Evolutionary conservation across 2,797 vertebrate species (phyloP).

Genomic region (Rhinichthys osculus): DNA sequence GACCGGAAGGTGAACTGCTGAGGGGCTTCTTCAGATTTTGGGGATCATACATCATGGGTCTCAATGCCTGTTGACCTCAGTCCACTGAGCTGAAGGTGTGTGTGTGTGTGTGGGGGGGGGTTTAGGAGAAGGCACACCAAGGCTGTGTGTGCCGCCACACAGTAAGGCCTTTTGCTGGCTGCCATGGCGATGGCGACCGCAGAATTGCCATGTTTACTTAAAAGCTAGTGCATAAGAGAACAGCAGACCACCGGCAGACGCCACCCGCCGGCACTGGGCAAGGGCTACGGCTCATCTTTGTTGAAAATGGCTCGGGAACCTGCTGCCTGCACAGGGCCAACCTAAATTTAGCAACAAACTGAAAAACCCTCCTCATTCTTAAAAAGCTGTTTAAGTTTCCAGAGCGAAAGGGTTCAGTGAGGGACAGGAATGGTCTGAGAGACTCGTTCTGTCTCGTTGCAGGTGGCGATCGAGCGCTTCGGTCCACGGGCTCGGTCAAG

Average conservation of each 20-base stretch:
- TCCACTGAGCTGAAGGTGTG: slow-evolving; percentile 70
- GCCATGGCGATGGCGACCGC: slow-evolving; percentile 81
- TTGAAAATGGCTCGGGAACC: slow-evolving; percentile 81
- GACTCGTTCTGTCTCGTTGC: slow-evolving; percentile 26
- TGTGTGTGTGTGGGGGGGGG: slow-evolving; percentile 52
- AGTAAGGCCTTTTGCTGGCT: slow-evolving; percentile 82
- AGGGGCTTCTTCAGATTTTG: slow-evolving; percentile 54
- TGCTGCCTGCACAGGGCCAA: slow-evolving; percentile 71
- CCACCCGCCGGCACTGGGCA: slow-evolving; percentile 77
- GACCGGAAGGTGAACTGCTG: slow-evolving; percentile 18
- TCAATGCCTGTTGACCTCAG: slow-evolving; percentile 73
- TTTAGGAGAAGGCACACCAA: slow-evolving; percentile 79
- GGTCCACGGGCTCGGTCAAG: neutral
- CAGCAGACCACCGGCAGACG: slow-evolving; percentile 81
- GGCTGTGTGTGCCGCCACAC: slow-evolving; percentile 80
- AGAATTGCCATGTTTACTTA: slow-evolving; percentile 84
- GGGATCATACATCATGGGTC: slow-evolving; percentile 77
- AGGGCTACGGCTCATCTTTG: slow-evolving; percentile 83
- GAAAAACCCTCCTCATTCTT: slow-evolving; percentile 81
- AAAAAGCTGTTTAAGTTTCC: slow-evolving; percentile 80
- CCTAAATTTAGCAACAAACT: slow-evolving; percentile 86
- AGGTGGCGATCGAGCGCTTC: neutral
- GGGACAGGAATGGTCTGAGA: slow-evolving; percentile 68
- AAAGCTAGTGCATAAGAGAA: slow-evolving; percentile 87
- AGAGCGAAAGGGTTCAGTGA: slow-evolving; percentile 73